Evolutionary conservation across 2,797 vertebrate genomes (phyloP).

Genomic region (Artibeus jamaicensis): DNA sequence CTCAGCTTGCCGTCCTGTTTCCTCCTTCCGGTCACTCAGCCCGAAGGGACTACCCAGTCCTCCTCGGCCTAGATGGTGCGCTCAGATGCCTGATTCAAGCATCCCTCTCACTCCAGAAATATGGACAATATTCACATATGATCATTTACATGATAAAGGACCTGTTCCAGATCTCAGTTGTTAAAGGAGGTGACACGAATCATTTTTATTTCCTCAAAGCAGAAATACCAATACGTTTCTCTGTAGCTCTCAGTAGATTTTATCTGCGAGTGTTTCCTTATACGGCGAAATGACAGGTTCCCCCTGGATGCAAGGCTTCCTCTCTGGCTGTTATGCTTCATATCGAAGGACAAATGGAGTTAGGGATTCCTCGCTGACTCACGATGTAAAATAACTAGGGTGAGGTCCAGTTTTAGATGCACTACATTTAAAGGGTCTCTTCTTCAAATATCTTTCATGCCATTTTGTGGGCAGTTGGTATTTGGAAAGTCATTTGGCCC

Average conservation of each 20-base stretch:
- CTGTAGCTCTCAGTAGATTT: not conserved
- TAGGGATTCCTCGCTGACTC: not conserved
- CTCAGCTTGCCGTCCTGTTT: not conserved
- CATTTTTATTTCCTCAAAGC: conserved; percentile 12
- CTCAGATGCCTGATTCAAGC: not conserved
- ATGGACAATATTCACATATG: not conserved
- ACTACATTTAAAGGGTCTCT: not conserved
- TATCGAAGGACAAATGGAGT: not conserved
- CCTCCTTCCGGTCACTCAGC: not conserved
- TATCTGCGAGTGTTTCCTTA: not conserved
- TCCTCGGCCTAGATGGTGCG: not conserved
- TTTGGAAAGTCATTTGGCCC: not conserved
- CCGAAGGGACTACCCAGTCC: not conserved
- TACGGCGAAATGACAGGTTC: not conserved
- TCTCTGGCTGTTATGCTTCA: not conserved
- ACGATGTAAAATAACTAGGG: not conserved
- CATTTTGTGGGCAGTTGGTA: not conserved
- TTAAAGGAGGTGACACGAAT: not conserved
- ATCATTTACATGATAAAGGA: not conserved
- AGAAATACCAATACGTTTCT: not conserved
- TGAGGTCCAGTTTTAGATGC: not conserved
- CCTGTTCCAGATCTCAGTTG: not conserved
- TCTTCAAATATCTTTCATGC: not conserved
- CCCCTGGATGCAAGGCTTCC: not conserved
- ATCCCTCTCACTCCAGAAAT: not conserved